Evolutionary conservation across 2,888 invertebrate genomes (phyloP), one percentile per base, ranked within the genome.

Genomic region (Nycteola revayana): DNA sequence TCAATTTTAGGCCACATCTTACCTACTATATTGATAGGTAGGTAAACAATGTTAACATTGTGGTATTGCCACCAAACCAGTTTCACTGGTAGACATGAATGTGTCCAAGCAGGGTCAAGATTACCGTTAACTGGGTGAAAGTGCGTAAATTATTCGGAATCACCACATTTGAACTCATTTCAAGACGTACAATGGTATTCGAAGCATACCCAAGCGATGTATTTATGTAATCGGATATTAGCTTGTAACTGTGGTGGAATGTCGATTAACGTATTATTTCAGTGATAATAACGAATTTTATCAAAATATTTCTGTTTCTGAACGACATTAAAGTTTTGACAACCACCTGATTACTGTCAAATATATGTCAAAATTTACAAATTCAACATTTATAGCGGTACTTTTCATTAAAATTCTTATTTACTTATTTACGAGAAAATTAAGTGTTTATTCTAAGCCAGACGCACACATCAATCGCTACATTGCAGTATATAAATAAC

Each of bases 61-160:
- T 0, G 10, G 24, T 2, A 26, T 24, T 18, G 23, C n/a, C 9
- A 28, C 20, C 11, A 7, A 37, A 45, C 49, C 20, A 28, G 46
- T 52, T 52, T 46, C 32, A 18, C 28, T 31, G 10, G 32, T 45
- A 40, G 32, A 25, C 11, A 26, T 29, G 2, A 3, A 5, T 5
- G 14, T 14, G 25, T 32, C 28, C 35, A 32, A 29, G 26, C 8
- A 14, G 14, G 5, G 14, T 46, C 14, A 39, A 11, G 6, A 21
- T 21, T 36, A 44, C 52, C 42, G 54, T 49, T 55, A 52, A 10
- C 23, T 28, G 8, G 39, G 56, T 38, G 52, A 55, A 55, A 55
- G 52, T 49, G 25, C 9, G 6, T 29, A 10, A 25, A 34, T 11
- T 32, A 38, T 27, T 9, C 9, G 22, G 11, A 25, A 11, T 25